Evolutionary conservation across 2,113 vertebrate species (phyloP), one percentile per base, ranked within the genome.

Genomic region (Andinoacara biseriatus): DNA sequence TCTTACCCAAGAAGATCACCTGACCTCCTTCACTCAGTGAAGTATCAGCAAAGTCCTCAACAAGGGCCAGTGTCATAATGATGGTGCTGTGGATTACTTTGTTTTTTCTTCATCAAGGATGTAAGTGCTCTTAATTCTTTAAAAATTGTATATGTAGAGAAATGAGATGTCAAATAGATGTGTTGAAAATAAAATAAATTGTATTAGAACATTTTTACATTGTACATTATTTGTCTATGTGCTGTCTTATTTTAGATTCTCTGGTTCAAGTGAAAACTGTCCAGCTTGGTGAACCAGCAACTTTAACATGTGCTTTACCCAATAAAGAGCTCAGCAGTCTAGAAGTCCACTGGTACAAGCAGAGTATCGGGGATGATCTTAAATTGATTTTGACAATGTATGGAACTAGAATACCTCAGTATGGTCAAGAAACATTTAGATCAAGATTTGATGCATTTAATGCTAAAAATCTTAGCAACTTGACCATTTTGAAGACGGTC

Each of bases 391-490:
- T 18, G 15, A 49, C 46, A 49, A 5, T 49, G 5, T 49, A 49
- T 49, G 46, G 14, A 49, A 49, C 46, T 49, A 18, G 46, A 49
- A 2, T 5, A 49, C 46, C 46, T 49, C 15, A 18, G 15, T 49
- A 17, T 49, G 1, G 2, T 17, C 15, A 49, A 49, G 15, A 17
- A 49, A 49, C 7, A 49, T 49, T 49, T 17, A 49, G 46, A 18
- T 49, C 46, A 49, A 49, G 46, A 18, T 5, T 17, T 18, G 2
- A 49, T 5, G 46, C 46, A 49, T 17, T 6, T 18, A 65, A 0
- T 0, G 24, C 0, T 0, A 67, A 67, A 17, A 3, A 14, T 0
- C 43, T 67, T 67, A 67, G 62, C 14, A 67, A 67, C 43, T 38
- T 67, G 62, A 67, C 38, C 22, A 6, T 67, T 67, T 46, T 10